These are phyloP conservation scores for Lophochroa leadbeateri DNA, from an alignment of 2,113 vertebrate genomes.

Conservation along the genomic window DNA sequence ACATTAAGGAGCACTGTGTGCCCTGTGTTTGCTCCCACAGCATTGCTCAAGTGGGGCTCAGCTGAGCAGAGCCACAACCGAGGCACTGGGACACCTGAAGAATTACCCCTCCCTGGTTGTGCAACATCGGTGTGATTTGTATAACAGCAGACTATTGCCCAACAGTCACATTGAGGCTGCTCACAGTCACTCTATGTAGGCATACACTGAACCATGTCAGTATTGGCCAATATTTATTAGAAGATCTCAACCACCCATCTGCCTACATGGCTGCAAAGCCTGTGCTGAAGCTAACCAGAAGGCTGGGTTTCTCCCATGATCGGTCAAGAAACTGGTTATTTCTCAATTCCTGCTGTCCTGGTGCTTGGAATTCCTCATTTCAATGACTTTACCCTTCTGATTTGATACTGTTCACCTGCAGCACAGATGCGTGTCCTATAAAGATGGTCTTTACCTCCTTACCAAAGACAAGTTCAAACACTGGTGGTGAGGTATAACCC, in stretches of 20 bases:
- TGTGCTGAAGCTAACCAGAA: background rate
- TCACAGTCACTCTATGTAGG: background rate
- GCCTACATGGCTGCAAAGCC: background rate
- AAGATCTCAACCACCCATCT: background rate
- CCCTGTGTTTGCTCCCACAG: background rate
- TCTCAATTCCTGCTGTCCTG: background rate
- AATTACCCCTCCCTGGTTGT: background rate
- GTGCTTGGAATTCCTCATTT: background rate
- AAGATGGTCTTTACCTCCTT: background rate
- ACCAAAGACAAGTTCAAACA: background rate
- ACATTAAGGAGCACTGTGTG: background rate
- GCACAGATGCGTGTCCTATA: background rate
- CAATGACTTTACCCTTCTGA: background rate
- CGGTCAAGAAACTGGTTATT: background rate
- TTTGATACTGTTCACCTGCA: background rate
- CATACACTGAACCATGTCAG: background rate
- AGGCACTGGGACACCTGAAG: background rate
- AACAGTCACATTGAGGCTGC: background rate
- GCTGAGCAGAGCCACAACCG: background rate
- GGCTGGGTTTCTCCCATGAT: background rate
- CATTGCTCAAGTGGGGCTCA: background rate
- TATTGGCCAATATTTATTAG: background rate
- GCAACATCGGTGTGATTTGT: background rate
- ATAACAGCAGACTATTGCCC: slow-evolving; percentile 13
- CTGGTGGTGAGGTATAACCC: background rate